A percentile compares a stretch with the other conserved stretches of the same genome.
These are phyloP conservation scores for Apostichopus japonicus DNA, from an alignment of 35 echinoderm and acorn worm genomes.

Conservation along the genomic window DNA sequence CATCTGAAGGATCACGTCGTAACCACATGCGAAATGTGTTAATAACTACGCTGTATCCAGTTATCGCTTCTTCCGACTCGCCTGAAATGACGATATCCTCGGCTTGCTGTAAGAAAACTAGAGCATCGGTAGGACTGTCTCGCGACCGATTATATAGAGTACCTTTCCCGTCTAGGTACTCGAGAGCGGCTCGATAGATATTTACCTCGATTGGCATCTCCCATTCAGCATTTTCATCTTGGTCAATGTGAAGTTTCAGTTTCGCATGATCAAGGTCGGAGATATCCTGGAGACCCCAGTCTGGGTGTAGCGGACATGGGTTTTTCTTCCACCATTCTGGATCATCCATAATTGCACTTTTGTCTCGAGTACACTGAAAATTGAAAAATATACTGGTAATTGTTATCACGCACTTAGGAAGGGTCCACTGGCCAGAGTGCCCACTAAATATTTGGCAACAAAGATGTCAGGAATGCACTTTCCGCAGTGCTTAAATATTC, in stretches of 20 bases:
- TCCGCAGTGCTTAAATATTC: too few species aligned
- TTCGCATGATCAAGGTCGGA: not conserved
- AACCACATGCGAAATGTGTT: slow-evolving; percentile 23
- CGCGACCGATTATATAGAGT: not conserved
- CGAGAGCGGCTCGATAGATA: slow-evolving; percentile 8
- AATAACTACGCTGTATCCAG: not conserved
- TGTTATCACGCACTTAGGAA: too few species aligned
- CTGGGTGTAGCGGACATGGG: not conserved
- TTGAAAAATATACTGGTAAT: too few species aligned
- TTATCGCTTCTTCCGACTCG: not conserved
- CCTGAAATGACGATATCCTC: too few species aligned
- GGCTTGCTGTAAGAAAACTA: not conserved
- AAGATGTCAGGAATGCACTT: too few species aligned
- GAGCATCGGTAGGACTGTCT: not conserved
- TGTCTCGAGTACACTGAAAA: too few species aligned
- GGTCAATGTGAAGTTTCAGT: not conserved
- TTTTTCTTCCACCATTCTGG: not conserved
- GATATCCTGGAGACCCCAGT: not conserved
- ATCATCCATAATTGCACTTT: too few species aligned
- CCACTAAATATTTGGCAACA: too few species aligned
- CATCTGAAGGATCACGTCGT: not conserved
- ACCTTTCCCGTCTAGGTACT: not conserved
- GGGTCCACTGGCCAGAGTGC: too few species aligned
- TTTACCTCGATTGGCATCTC: not conserved
- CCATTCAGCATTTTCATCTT: not conserved